Evolutionary conservation across 37 sponge, comb jelly and placozoan species (phyloP), one percentile per base, ranked within the genome.

Genomic region (Hormiphora californensis): DNA sequence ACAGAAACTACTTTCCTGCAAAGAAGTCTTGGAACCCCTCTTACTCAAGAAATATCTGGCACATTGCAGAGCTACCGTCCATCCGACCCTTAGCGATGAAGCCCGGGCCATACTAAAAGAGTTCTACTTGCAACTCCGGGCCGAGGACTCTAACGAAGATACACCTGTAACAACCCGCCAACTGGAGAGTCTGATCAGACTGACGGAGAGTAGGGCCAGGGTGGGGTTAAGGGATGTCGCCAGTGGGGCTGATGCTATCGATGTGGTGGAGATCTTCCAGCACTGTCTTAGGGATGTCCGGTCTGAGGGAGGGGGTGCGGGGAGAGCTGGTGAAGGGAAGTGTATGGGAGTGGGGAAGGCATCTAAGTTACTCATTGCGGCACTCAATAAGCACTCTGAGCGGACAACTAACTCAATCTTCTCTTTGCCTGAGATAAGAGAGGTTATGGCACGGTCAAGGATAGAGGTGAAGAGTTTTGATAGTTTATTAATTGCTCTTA

Each of bases 81-180:
- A 73, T n/a, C 81, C 81, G 12, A 40, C 17, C 5, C 46, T 73
- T 0, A 40, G 46, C 43, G 81, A 73, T 19, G 81, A 73, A 23
- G 81, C 81, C 23, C 40, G 43, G 49, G 43, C 81, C 21, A 49
- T 73, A 30, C 23, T 73, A 4, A 39, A 94, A 93, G 90, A 90
- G 22, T 97, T 94, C 87, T 97, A 97, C 87, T 55, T 92, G 51
- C 89, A 93, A 30, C 89, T 97, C 25, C 91, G 99, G 25, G 81
- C 81, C 1, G 36, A 41, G 25, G 81, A 92, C 30, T 55, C 63
- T 38, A 32, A 31, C 2, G 90, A 93, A 86, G 88, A 89, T 69
- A 97, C 92, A 19, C 99, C 99, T 23, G 92, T 97, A 86, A 97
- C 99, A 21, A 94, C 95, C 0, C 87, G 94, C 69, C 95, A 94